Base-by-base conservation (phyloP, 1,140 invertebrate genomes). In the Dendroctonus valens region DNA sequence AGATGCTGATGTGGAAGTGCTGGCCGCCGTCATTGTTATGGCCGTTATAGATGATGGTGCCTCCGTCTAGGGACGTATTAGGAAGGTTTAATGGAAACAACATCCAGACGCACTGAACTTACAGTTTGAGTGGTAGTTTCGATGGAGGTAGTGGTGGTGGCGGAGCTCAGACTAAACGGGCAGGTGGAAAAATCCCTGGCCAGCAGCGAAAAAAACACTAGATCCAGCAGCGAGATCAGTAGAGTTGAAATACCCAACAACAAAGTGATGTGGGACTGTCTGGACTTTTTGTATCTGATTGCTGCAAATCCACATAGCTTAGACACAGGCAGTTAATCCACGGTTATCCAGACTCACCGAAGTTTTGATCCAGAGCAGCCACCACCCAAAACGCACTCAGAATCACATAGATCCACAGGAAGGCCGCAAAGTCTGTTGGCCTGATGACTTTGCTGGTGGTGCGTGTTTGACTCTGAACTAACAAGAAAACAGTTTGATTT, bases 151-250 rank as follows among this genome's bases (percentile, higher is more conserved):
- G n/a, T n/a, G n/a, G n/a, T n/a, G n/a, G 38, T 38, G 9, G 6
- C 14, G 5, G 52, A 51, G 40, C 11, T n/a, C 11, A 62, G 14
- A 11, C 53, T 11, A 59, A 66, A 66, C 15, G 49, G 39, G 44
- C 70, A 71, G 8, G 59, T 62, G 9, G 48, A 39, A 51, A 58
- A 71, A 48, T 71, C 70, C 60, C 68, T 63, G 4, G 46, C 59
- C 38, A 71, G 26, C 4, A 71, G 37, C 8, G 50, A 44, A 11
- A 66, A 44, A 8, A 67, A 57, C 6, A 71, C 54, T 39, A 71
- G 52, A 54, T 71, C 70, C 7, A 69, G 51, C 7, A 69, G 8
- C 5, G 64, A 71, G 5, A 66, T 67, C 4, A 46, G 0, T 0
- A 67, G 7, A 11, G 65, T 54, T 8, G 62, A 5, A 0, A 49